Evolutionary conservation across 2,797 vertebrate species (phyloP), one percentile per base, ranked within the genome.

Genomic region (Scleropages formosus): DNA sequence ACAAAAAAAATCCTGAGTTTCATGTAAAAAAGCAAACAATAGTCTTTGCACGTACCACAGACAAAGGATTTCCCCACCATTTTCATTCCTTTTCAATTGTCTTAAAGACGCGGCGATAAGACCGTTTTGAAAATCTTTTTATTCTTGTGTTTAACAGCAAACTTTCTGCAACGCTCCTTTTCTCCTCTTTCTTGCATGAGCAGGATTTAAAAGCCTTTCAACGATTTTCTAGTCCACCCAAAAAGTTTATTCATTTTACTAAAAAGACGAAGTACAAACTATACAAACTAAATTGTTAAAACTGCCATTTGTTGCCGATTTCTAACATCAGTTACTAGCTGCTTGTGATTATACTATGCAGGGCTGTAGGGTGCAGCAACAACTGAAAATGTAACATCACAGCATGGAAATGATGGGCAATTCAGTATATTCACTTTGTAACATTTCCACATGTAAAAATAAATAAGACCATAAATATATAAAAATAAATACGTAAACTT

Each of bases 1-100:
- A 65, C 68, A 61, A 22, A 76, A 78, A 69, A 76, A 78, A 69
- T 72, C 74, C 77, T 78, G 77, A 78, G 73, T 75, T 78, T 66
- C 62, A 59, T 53, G 31, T 56, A 78, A 62, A 70, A 47, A 75
- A 46, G 24, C 6, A 75, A 72, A 72, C 24, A 24, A 27, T 47
- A 71, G 44, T 58, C 20, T 60, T 72, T 72, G 47, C 49, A 75
- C 77, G 75, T 60, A 59, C 58, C 65, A 76, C 59, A 67, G 53
- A 70, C 60, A 62, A 39, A 24, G 51, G 27, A 53, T 67, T 53
- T 51, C 26, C 39, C 47, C 0, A 8, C 26, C 12, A 31, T 46
- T 72, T 64, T 27, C n/a, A n/a, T 67, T 51, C 51, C 44, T 65
- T 49, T n/a, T n/a, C 18, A 56, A 26, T 10, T 61, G 24, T 12